Conservation (phyloP, 2,888 invertebrate species). For the Emmelina monodactyla region DNA sequence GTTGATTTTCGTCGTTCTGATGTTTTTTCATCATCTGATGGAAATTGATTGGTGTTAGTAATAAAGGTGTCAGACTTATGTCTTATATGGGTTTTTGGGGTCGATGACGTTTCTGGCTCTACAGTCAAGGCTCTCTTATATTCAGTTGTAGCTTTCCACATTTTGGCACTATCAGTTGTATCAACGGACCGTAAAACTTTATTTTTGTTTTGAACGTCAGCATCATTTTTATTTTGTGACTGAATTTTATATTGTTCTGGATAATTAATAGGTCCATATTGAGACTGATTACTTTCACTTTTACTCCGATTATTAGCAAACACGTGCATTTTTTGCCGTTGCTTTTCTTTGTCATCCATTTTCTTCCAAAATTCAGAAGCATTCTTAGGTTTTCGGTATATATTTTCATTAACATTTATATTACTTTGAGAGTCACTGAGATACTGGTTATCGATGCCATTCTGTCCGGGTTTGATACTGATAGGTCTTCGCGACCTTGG, state of each 20-base stretch:
- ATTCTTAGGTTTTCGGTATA: conserved; percentile 50
- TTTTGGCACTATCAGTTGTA: conserved; percentile 46
- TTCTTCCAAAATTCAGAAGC: conserved; percentile 72
- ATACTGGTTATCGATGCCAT: conserved; percentile 49
- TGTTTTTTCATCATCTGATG: conserved; percentile 54
- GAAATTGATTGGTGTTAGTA: conserved; percentile 38
- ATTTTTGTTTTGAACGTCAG: conserved; percentile 36
- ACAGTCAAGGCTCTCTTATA: conserved; percentile 48
- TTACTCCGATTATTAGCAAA: conserved; percentile 41
- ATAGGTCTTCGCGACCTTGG: conserved; percentile 78
- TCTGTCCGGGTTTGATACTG: conserved; percentile 66
- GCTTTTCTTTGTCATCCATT: conserved; percentile 62
- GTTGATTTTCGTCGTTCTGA: conserved; percentile 72
- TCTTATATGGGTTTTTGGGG: conserved; percentile 43
- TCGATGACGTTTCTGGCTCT: conserved; percentile 36
- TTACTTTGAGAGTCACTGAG: conserved; percentile 59
- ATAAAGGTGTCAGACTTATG: conserved; percentile 57
- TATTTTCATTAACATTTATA: conserved; percentile 31
- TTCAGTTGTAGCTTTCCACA: conserved; percentile 59
- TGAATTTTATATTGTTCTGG: conserved; percentile 26
- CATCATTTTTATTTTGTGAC: conserved; percentile 23
- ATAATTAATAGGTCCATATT: conserved; percentile 26
- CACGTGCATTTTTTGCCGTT: conserved; percentile 37
- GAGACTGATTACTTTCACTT: conserved; percentile 37
- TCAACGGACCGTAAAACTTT: conserved; percentile 34